phyloP scores from a whole-genome alignment of 2,797 vertebrate genomes.

The Caiman crocodilus region DNA sequence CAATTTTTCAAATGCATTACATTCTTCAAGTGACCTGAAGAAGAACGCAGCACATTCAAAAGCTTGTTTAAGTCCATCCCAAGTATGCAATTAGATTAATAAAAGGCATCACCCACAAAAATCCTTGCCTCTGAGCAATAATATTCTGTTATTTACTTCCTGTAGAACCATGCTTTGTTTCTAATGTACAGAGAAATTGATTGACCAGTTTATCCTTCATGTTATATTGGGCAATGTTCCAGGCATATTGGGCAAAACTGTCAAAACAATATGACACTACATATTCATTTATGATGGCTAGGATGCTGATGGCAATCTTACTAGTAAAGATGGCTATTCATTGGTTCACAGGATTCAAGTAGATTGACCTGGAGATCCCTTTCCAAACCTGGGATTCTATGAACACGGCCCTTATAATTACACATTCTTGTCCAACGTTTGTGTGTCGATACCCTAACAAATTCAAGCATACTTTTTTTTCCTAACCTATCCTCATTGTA shows the following conservation, averaged over 20 bases:
- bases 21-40: too few relatives aligned
- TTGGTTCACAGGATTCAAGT: too few relatives aligned
- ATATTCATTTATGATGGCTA: conserved; percentile 35
- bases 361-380: too few relatives aligned
- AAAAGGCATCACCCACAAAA: too few relatives aligned
- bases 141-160: not conserved
- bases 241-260: conserved; percentile 15
- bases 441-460: conserved; percentile 12
- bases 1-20: too few relatives aligned
- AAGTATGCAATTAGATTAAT: too few relatives aligned
- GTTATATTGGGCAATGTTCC: conserved; percentile 1
- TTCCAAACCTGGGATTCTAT: not conserved
- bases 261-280: not conserved
- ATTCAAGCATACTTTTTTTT: not conserved
- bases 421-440: not conserved
- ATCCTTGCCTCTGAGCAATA: too few relatives aligned
- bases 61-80: too few relatives aligned
- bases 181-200: not conserved
- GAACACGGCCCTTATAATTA: not conserved
- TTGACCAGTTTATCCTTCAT: not conserved
- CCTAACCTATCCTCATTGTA: not conserved
- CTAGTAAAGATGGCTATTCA: not conserved
- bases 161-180: not conserved
- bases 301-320: not conserved
- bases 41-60: too few relatives aligned